Evolutionary conservation across 2,797 vertebrate species (phyloP), one percentile per base, ranked within the genome.

Genomic region (Poliocrania exsul): DNA sequence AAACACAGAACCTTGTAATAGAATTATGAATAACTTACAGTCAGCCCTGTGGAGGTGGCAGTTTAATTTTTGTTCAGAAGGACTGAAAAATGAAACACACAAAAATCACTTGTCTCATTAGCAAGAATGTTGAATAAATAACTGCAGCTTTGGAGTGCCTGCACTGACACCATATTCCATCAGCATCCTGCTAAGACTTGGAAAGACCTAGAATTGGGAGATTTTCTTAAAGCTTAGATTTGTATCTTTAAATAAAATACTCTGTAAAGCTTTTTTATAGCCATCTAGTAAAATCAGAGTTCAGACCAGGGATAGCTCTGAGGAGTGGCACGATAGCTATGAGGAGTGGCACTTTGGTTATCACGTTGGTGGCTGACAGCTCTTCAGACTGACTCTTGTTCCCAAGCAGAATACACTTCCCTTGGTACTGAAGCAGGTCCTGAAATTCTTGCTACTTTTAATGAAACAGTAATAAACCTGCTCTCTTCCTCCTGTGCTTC

Each of bases 131-230:
- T 35, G 40, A 53, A 15, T 46, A 64, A 53, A 15, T 46, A 60
- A 13, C 28, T 54, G 42, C 54, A 72, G 18, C 31, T 74, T 81
- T 17, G 31, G 56, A 14, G 49, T 44, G 17, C 6, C 0, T 5
- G 5, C 0, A 0, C 40, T 65, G 42, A 14, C 9, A 11, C 16
- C 3, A 0, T 23, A 4, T 26, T 61, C 73, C 50, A 4, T 67
- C 56, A 46, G 62, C n/a, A 56, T 65, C 80, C 51, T 65, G 49
- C 19, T 23, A 18, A 61, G 70, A 13, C n/a, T 53, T 25, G 46
- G 15, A 53, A n/a, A 44, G 25, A 62, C 11, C 19, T 47, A 16
- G 23, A 47, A 13, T 16, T 40, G 53, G 10, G 47, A 69, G 1
- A 3, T 37, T 78, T 90, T 64, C 16, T 58, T 83, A 26, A 73